These are phyloP conservation scores for Acanthosepion pharaonis DNA, from an alignment of 2,888 invertebrate species.

Conservation along the genomic window DNA sequence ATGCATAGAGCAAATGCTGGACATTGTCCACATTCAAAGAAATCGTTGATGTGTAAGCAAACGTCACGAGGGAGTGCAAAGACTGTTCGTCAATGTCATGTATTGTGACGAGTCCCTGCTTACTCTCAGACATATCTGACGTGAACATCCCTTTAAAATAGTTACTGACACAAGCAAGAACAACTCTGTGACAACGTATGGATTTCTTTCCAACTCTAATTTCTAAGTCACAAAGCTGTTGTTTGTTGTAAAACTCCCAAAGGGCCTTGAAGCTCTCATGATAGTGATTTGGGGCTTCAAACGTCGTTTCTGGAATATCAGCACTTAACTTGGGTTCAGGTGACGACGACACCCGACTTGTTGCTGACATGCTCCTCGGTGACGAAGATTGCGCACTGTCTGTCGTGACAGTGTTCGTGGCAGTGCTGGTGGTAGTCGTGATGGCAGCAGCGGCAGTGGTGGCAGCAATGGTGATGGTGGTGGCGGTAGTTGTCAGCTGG, in stretches of 20 bases:
- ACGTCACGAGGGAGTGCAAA: conserved; percentile 73
- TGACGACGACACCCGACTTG: background rate
- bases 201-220: conserved; percentile 66
- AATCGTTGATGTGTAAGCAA: conserved; percentile 76
- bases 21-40: conserved; percentile 74
- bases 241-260: conserved; percentile 65
- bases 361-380: background rate
- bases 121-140: conserved; percentile 74
- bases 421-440: background rate
- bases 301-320: conserved; percentile 45
- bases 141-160: conserved; percentile 77
- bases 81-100: conserved; percentile 72
- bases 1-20: conserved; percentile 75
- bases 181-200: conserved; percentile 74
- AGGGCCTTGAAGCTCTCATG: conserved; percentile 62
- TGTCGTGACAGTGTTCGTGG: background rate
- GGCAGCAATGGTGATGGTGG: background rate
- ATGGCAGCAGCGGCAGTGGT: background rate
- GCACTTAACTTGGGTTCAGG: background rate
- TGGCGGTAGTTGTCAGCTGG: background rate
- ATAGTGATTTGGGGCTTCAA: conserved; percentile 57
- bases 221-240: conserved; percentile 73
- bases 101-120: conserved; percentile 66
- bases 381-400: background rate
- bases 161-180: conserved; percentile 75